Base-by-base conservation (phyloP, 1,140 invertebrate genomes). In the Brachionus sp. region DNA sequence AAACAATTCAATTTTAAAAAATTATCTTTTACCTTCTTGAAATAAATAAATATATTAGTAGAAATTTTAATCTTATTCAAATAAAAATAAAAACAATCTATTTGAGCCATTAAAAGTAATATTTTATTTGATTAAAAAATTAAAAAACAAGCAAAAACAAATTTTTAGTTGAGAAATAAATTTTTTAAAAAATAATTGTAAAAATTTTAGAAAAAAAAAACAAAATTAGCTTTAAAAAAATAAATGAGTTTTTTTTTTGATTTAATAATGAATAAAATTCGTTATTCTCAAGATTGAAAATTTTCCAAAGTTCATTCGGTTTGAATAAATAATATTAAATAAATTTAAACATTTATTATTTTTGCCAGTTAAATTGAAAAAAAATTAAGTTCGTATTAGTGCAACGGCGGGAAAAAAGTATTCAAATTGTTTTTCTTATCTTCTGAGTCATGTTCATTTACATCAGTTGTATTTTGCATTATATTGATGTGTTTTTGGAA, bases 371-470 rank as follows among this genome's bases (percentile, higher is more conserved):
- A 57, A 57, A 57, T 19, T 57, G 1, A 23, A 25, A n/a, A 23
- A 66, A 23, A 66, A 37, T 19, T 39, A 70, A 70, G 5, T 39
- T 37, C 33, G 37, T 25, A 25, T 66, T 80, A 80, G 50, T 80
- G 46, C 37, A 80, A 25, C 23, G 77, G 77, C 50, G 77, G 77
- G 39, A 80, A 80, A 39, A 80, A 80, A 25, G 77, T 42, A 44
- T 66, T 80, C 25, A 75, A 44, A 66, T 62, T 80, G 35, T 80
- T 80, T 62, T 80, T 80, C 19, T 66, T 66, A 25, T 80, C 77
- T 9, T 80, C 50, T 39, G 57, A 35, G 23, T 75, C 70, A 13
- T 75, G 70, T 12, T 75, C 70, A 29, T 75, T 75, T 75, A 75
- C 42, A 46, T 75, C 70, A 19, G 46, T 75, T 39, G 70, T 75